These are phyloP conservation scores for Morphnarchus princeps DNA, from an alignment of 2,113 vertebrate species.

Conservation along the genomic window DNA sequence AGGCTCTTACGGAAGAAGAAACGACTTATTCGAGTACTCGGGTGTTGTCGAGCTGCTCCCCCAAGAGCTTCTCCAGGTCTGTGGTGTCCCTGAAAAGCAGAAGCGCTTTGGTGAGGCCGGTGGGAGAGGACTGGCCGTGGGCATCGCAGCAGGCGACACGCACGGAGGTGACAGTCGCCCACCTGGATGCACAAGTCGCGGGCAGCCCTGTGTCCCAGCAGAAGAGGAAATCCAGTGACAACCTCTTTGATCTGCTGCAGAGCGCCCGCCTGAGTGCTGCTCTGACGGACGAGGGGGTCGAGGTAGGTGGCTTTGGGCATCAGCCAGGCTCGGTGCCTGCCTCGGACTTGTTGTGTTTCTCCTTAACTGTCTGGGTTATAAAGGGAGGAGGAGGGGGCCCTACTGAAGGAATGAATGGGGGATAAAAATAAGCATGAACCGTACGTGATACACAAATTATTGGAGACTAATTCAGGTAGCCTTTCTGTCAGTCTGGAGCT, in stretches of 20 bases:
- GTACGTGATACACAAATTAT: neutral
- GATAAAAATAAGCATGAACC: neutral
- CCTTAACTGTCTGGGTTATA: neutral
- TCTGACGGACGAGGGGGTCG: neutral
- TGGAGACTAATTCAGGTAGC: neutral
- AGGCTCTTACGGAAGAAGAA: slow-evolving; percentile 32
- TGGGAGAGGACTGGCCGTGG: slow-evolving; percentile 59
- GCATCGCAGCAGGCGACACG: neutral
- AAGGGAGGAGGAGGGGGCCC: neutral
- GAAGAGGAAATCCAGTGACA: neutral
- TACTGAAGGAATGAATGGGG: neutral
- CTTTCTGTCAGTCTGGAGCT: neutral
- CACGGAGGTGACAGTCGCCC: neutral
- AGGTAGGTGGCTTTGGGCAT: slow-evolving; percentile 50
- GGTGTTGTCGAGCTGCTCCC: slow-evolving; percentile 42
- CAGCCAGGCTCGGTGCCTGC: accelerated
- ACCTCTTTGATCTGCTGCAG: slow-evolving; percentile 51
- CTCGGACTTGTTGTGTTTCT: accelerated
- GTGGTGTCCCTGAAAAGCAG: slow-evolving; percentile 54
- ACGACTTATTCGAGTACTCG: neutral
- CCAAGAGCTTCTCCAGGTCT: slow-evolving; percentile 56
- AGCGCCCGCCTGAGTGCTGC: neutral
- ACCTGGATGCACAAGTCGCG: neutral
- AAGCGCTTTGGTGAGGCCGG: neutral
- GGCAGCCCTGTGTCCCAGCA: neutral